These are phyloP conservation scores for Gymnothorax javanicus DNA, from an alignment of 2,797 vertebrate species.

Conservation along the genomic window DNA sequence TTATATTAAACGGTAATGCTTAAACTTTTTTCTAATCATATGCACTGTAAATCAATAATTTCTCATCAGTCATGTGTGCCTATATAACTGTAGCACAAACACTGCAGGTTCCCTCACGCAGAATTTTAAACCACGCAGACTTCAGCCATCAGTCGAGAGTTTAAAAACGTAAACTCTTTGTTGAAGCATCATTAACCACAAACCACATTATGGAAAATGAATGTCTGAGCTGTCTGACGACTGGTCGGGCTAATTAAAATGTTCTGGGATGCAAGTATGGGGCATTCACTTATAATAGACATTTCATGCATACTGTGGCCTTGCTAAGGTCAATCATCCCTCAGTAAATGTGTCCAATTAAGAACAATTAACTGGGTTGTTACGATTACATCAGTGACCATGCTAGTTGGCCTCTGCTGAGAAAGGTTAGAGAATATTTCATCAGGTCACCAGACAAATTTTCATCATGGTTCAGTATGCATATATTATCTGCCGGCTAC, in stretches of 20 bases:
- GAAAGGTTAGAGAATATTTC: background rate
- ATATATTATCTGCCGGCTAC: background rate
- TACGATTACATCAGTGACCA: background rate
- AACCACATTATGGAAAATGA: background rate
- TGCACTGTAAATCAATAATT: too few relatives aligned
- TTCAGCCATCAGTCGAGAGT: background rate
- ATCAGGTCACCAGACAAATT: background rate
- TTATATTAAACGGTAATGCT: too few relatives aligned
- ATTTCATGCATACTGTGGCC: background rate
- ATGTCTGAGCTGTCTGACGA: background rate
- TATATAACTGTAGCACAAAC: too few relatives aligned
- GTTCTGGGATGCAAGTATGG: background rate
- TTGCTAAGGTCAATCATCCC: background rate
- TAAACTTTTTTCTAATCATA: too few relatives aligned
- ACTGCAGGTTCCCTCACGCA: background rate
- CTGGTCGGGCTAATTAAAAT: constrained; percentile 3
- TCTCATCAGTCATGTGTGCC: too few relatives aligned
- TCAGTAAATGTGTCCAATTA: constrained; percentile 3
- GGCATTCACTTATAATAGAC: background rate
- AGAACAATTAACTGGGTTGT: background rate
- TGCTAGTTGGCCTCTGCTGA: background rate
- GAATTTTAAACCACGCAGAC: background rate
- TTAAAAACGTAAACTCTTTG: background rate
- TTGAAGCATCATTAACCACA: background rate
- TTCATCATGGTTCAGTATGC: background rate